phyloP scores from a whole-genome alignment of 2,113 vertebrate species.

The Toxotes chatareus region DNA sequence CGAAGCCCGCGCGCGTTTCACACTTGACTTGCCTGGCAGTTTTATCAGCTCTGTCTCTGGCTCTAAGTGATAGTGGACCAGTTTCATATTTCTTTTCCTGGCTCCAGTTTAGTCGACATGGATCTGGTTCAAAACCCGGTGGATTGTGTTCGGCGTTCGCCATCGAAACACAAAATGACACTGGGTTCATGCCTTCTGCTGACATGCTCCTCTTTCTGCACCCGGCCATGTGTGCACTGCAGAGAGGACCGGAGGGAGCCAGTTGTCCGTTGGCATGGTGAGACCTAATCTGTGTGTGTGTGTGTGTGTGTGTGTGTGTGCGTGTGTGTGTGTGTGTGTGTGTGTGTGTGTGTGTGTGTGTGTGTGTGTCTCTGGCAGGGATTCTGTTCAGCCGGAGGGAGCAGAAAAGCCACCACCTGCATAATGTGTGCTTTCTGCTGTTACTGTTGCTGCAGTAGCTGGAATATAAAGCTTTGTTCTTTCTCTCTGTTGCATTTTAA shows the following conservation, averaged over 20 bases:
- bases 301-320: no score
- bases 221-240: conserved; percentile 42
- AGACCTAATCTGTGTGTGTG: background rate
- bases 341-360: background rate
- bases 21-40: no score
- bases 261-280: conserved; percentile 40
- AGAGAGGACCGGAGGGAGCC: conserved; percentile 30
- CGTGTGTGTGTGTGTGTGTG: no score
- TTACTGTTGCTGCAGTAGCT: background rate
- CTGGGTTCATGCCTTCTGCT: conserved; percentile 18
- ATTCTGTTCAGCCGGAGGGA: background rate
- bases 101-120: no score
- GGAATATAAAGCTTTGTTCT: background rate
- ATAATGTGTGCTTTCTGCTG: background rate
- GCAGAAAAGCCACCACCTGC: background rate
- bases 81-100: no score
- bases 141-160: background rate
- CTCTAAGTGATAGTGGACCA: no score
- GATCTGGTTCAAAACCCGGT: background rate
- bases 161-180: background rate
- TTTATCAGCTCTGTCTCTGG: no score
- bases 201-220: conserved; percentile 38
- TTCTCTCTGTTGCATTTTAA: background rate
- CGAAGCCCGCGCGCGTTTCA: no score
- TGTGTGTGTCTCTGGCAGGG: conserved; percentile 13